Evolutionary conservation across 2,113 vertebrate genomes (phyloP).

Genomic region (Eidolon helvum): DNA sequence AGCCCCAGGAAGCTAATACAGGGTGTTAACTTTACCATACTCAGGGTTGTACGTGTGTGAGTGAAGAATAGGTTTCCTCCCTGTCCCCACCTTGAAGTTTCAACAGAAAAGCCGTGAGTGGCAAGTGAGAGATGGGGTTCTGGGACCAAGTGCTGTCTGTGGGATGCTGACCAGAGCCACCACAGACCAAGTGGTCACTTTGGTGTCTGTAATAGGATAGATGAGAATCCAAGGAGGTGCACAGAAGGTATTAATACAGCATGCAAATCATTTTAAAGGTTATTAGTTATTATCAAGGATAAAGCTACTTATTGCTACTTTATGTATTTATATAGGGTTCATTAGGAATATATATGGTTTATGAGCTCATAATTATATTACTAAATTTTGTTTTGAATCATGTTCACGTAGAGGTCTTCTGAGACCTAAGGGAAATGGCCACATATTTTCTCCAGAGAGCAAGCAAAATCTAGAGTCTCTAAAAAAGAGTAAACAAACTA

Average conservation of each 20-base stretch:
- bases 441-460: neutral
- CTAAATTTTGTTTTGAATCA: slow-evolving; percentile 14
- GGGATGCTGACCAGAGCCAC: neutral
- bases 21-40: neutral
- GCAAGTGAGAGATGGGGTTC: neutral
- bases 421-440: neutral
- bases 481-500: neutral
- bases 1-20: neutral
- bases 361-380: neutral
- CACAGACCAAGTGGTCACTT: neutral
- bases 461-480: neutral
- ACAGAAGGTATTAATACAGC: neutral
- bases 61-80: neutral
- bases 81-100: neutral
- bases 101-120: neutral
- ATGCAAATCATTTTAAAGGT: neutral
- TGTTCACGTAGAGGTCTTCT: neutral
- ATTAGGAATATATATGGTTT: neutral
- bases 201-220: neutral
- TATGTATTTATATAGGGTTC: neutral
- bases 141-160: neutral
- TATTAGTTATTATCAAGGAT: neutral
- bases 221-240: neutral
- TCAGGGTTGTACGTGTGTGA: neutral
- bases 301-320: neutral